Evolutionary conservation across 2,797 vertebrate genomes (phyloP).

Genomic region (Limosa lapponica): DNA sequence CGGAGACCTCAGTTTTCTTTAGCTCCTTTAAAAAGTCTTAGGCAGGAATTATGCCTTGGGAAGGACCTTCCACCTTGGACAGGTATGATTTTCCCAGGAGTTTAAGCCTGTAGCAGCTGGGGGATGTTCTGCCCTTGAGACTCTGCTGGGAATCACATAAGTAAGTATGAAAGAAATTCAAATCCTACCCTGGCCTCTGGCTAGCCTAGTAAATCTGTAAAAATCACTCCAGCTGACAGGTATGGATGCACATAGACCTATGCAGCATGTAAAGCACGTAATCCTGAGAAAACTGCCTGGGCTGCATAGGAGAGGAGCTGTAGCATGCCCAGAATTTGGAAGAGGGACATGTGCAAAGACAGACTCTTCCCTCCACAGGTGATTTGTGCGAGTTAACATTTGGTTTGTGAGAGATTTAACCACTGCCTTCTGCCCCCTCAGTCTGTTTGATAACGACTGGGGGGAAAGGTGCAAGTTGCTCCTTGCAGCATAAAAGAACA

Average conservation of each 20-base stretch:
- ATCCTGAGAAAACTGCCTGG: background rate
- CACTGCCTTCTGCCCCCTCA: background rate
- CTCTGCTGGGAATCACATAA: background rate
- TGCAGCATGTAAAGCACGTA: background rate
- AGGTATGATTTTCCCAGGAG: background rate
- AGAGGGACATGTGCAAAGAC: background rate
- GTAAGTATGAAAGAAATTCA: background rate
- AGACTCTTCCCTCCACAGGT: background rate
- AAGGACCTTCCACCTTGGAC: background rate
- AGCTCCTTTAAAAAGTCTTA: background rate
- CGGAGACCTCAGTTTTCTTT: background rate
- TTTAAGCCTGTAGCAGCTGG: background rate
- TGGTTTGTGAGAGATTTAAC: background rate
- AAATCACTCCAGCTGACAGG: background rate
- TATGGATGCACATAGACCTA: background rate
- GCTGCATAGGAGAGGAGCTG: background rate
- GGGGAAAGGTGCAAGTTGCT: background rate
- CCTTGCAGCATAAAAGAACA: background rate
- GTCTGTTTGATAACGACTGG: background rate
- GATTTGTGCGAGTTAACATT: background rate
- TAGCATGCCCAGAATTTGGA: background rate
- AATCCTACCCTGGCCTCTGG: background rate
- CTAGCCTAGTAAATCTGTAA: background rate
- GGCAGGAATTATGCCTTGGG: background rate
- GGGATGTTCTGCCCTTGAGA: background rate